phyloP scores from a whole-genome alignment of 2,797 vertebrate species.

The Anisognathus igniventris region DNA sequence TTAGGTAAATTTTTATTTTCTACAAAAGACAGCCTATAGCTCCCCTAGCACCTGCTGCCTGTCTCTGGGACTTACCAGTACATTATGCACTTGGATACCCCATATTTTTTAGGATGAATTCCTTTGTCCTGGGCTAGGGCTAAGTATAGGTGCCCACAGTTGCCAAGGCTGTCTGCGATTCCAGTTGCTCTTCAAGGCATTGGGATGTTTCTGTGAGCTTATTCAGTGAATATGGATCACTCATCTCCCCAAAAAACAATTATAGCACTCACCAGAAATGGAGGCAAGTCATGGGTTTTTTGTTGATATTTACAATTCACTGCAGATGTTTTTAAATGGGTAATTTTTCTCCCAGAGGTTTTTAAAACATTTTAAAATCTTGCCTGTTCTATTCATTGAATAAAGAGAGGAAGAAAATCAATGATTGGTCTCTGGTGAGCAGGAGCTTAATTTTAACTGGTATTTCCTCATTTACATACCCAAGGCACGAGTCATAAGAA shows the following conservation, averaged over 20 bases:
- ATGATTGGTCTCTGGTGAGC: neutral
- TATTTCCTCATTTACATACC: neutral
- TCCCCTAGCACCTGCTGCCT: neutral
- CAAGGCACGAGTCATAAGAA: neutral
- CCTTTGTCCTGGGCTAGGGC: neutral
- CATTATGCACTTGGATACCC: fast-evolving
- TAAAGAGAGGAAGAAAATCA: neutral
- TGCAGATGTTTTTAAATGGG: neutral
- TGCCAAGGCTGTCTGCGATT: neutral
- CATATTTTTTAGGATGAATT: neutral
- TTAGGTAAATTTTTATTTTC: neutral
- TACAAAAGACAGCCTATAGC: neutral
- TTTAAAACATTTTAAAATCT: neutral
- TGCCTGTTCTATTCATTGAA: neutral
- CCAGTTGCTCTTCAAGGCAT: neutral
- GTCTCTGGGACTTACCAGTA: neutral
- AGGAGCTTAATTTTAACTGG: neutral
- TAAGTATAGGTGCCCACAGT: neutral
- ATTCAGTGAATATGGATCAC: neutral
- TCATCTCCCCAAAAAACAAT: neutral
- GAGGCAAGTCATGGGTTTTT: neutral
- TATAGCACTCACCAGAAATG: neutral
- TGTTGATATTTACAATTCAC: neutral
- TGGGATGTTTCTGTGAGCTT: neutral
- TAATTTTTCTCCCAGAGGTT: neutral